phyloP scores from a whole-genome alignment of 2,797 vertebrate species.

The Phoebastria nigripes region DNA sequence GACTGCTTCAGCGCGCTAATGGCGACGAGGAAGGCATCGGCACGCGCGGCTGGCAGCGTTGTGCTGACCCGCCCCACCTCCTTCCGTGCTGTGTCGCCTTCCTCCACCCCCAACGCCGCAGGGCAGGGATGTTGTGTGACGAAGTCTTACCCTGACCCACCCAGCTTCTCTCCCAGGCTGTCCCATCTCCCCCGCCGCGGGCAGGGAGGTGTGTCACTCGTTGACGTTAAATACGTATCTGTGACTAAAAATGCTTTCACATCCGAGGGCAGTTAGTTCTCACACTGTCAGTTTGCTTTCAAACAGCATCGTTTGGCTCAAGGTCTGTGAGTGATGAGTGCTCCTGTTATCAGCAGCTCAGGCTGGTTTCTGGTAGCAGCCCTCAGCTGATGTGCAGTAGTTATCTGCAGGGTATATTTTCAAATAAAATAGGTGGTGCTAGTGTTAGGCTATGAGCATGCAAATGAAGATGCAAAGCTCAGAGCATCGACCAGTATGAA shows the following conservation, averaged over 20 bases:
- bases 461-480: background rate
- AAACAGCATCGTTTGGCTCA: background rate
- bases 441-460: background rate
- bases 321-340: background rate
- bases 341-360: background rate
- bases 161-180: accelerated
- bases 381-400: too few relatives aligned
- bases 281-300: background rate
- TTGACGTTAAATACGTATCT: background rate
- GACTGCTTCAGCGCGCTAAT: accelerated
- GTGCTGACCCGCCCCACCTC: accelerated
- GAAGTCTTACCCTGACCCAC: too few relatives aligned
- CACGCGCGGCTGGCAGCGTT: accelerated
- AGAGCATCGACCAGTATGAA: background rate
- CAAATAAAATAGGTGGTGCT: background rate
- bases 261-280: background rate
- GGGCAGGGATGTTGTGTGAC: too few relatives aligned
- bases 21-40: accelerated
- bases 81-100: accelerated
- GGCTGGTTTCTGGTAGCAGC: background rate
- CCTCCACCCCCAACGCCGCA: accelerated
- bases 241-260: background rate
- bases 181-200: accelerated
- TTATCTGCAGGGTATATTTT: too few relatives aligned
- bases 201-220: accelerated